These are phyloP conservation scores for Balaeniceps rex DNA, from an alignment of 2,113 vertebrate genomes.

Conservation along the genomic window DNA sequence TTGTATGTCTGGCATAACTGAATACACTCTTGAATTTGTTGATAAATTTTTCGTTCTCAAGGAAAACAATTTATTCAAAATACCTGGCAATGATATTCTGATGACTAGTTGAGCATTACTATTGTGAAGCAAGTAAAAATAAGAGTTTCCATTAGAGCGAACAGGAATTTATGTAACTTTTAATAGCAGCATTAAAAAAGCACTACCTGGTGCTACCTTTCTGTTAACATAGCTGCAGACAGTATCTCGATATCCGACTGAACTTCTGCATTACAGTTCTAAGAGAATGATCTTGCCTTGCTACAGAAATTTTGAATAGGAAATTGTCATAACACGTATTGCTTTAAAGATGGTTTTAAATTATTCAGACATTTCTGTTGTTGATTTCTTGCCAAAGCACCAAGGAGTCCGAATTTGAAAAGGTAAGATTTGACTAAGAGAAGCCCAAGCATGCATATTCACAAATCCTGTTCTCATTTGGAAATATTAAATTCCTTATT, in stretches of 20 bases:
- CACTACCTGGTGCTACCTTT: not conserved
- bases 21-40: conserved; percentile 66
- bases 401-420: not conserved
- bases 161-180: conserved; percentile 22
- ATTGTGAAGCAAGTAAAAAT: conserved; percentile 24
- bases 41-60: conserved; percentile 22
- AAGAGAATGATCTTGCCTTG: not conserved
- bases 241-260: not conserved
- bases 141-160: not conserved
- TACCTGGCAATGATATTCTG: conserved; percentile 63
- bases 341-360: not conserved
- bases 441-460: not conserved
- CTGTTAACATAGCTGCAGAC: not conserved
- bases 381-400: conserved; percentile 1
- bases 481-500: not conserved
- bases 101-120: conserved; percentile 41
- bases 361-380: not conserved
- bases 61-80: conserved; percentile 66
- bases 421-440: not conserved
- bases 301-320: not conserved
- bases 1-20: conserved; percentile 63
- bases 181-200: not conserved
- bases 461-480: not conserved
- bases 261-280: not conserved
- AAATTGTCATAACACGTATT: not conserved